Base-by-base conservation (phyloP, 2,797 vertebrate species). In the Sylvilagus floridanus region DNA sequence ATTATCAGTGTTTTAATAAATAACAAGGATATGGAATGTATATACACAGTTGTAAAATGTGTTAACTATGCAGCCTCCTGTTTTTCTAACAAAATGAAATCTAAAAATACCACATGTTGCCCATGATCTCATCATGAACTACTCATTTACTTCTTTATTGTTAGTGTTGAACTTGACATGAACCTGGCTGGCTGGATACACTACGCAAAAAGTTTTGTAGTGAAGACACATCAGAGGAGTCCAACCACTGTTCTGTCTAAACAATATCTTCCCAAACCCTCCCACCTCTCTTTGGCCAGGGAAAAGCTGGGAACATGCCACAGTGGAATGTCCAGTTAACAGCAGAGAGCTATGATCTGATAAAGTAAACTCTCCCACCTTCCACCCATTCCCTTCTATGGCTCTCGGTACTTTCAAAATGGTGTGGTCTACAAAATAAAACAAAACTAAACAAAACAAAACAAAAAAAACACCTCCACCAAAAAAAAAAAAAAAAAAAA, bases 1-100 rank as follows among this genome's bases (percentile, higher is more conserved):
- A 57, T 84, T 81, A 87, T 94, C 62, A 81, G 17, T 57, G 13
- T 26, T 94, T 95, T 86, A 73, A 95, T 89, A 95, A 83, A 54
- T 77, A 88, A 60, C 66, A 14, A 54, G 50, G 26, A 69, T 86
- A 57, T 65, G 75, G 90, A 62, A 84, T 30, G 90, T 62, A 84
- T 32, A 32, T 87, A 83, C 8, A 83, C 47, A 19, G 17, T 19
- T 54, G 21, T 75, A 68, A 95, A 93, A 83, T 68, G 10, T 66
- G 47, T 42, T 52, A 92, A 75, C 82, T 63, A 42, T 66, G 92
- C 3, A n/a, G 35, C 47, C 13, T 69, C 9, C 30, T 84, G 7
- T 79, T 95, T 95, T 96, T 62, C 65, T 71, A 60, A 83, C 26
- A 85, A 86, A 79, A 69, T 52, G 22, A 42, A 84, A 52, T 28